These are phyloP conservation scores for Chionodraco myersi DNA, from an alignment of 2,113 vertebrate species.

Conservation along the genomic window DNA sequence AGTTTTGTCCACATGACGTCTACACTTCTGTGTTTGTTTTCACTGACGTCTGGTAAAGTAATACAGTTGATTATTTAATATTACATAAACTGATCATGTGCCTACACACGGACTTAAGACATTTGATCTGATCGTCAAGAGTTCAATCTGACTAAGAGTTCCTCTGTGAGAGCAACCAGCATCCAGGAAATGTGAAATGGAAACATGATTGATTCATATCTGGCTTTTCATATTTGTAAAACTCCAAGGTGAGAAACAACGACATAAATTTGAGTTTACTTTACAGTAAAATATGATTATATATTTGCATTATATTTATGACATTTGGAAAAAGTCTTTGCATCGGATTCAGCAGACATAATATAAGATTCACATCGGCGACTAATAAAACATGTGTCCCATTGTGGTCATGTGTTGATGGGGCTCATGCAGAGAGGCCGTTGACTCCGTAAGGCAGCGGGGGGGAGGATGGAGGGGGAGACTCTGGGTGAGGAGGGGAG, in stretches of 20 bases:
- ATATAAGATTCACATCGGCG: neutral
- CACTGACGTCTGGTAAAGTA: neutral
- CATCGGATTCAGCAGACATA: neutral
- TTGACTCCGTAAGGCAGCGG: constrained; percentile 40
- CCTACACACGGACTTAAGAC: neutral
- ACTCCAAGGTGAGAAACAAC: too few relatives aligned
- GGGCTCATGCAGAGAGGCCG: constrained; percentile 16
- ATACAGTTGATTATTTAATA: neutral
- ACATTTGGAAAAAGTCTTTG: neutral
- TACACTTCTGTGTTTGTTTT: neutral
- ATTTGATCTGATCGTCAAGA: too few relatives aligned
- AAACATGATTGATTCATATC: too few relatives aligned
- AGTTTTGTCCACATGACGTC: too few relatives aligned
- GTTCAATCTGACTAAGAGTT: too few relatives aligned
- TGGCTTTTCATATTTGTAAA: too few relatives aligned
- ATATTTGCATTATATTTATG: neutral
- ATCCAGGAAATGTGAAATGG: too few relatives aligned
- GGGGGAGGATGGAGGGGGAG: constrained; percentile 50
- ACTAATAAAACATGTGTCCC: neutral
- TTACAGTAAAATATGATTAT: neutral
- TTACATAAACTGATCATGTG: constrained; percentile 31
- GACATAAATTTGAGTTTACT: too few relatives aligned
- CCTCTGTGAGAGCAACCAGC: too few relatives aligned
- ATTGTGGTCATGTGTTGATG: neutral
- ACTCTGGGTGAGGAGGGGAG: constrained; percentile 13